phyloP scores from a whole-genome alignment of 2,888 invertebrate species.

The Pseudanteris insignis region DNA sequence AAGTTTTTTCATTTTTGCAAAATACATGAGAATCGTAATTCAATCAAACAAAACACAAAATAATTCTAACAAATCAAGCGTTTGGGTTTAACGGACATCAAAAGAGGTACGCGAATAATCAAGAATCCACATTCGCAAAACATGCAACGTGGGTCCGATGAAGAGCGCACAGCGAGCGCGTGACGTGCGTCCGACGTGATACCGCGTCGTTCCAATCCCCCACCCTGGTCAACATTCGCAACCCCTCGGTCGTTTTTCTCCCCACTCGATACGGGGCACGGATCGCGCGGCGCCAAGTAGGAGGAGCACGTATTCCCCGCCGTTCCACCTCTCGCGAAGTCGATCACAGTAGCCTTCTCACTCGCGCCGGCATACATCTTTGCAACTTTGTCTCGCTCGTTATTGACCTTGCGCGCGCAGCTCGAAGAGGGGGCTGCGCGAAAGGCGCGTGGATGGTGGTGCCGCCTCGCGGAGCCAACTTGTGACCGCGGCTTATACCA shows the following conservation, averaged over 20 bases:
- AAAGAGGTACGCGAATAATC: background rate
- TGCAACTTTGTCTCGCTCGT: conserved; percentile 5
- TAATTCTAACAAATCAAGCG: background rate
- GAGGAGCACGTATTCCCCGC: conserved; percentile 14
- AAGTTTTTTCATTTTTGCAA: too few relatives aligned
- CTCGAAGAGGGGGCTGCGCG: conserved; percentile 4
- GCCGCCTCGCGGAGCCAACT: conserved; percentile 22
- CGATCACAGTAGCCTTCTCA: conserved; percentile 2
- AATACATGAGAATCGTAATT: too few relatives aligned
- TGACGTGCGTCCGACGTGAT: conserved; percentile 53
- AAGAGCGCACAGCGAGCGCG: conserved; percentile 45
- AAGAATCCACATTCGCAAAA: conserved; percentile 3
- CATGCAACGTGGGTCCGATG: conserved; percentile 18
- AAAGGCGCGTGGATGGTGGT: conserved; percentile 30
- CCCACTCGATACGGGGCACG: conserved; percentile 17
- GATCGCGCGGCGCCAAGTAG: background rate
- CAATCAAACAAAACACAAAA: too few relatives aligned
- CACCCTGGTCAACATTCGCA: conserved; percentile 19
- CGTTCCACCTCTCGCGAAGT: conserved; percentile 13
- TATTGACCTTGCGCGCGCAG: conserved; percentile 23
- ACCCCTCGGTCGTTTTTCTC: conserved; percentile 44
- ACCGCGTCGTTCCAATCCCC: conserved; percentile 51
- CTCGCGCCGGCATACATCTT: too few relatives aligned
- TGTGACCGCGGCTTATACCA: conserved; percentile 8
- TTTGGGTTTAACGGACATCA: background rate